Evolutionary conservation across 2,888 invertebrate species (phyloP).

Genomic region (Perizoma flavofasciatum): DNA sequence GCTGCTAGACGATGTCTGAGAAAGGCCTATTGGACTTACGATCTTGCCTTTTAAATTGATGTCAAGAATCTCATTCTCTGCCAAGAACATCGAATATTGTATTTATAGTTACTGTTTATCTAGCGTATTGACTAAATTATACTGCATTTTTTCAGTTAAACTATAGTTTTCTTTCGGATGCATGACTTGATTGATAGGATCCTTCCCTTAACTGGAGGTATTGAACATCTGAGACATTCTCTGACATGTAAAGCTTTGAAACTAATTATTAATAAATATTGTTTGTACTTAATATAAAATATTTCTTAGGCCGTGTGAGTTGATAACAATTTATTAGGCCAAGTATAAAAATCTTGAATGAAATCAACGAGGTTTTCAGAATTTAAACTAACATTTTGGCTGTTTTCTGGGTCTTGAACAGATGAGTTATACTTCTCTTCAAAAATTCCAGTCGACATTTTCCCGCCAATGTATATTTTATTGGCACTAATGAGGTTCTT

Average conservation of each 20-base stretch:
- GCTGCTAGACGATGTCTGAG: constrained; percentile 28
- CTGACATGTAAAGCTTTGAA: constrained; percentile 1
- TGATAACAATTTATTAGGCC: constrained; percentile 29
- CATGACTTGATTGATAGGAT: constrained; percentile 27
- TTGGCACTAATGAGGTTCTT: constrained; percentile 33
- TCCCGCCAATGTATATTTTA: constrained; percentile 26
- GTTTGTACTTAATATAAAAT: constrained; percentile 3
- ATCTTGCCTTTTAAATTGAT: constrained; percentile 44
- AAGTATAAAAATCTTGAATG: constrained; percentile 20
- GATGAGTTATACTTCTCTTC: constrained; percentile 15
- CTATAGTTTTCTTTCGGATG: constrained; percentile 37
- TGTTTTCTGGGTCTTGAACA: constrained; percentile 25
- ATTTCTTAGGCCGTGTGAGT: constrained; percentile 23
- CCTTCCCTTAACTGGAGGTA: constrained; percentile 9
- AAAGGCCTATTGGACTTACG: constrained; percentile 39
- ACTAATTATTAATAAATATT: not conserved
- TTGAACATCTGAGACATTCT: constrained; percentile 12
- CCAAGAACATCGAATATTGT: constrained; percentile 41
- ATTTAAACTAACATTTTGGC: constrained; percentile 19
- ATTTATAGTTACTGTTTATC: constrained; percentile 38
- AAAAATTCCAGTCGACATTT: constrained; percentile 29
- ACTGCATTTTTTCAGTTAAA: constrained; percentile 38
- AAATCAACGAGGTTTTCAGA: constrained; percentile 15
- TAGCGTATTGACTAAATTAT: constrained; percentile 41
- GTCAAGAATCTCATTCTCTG: constrained; percentile 43